Evolutionary conservation across 2,888 invertebrate genomes (phyloP).

Genomic region (Amiota mariae): DNA sequence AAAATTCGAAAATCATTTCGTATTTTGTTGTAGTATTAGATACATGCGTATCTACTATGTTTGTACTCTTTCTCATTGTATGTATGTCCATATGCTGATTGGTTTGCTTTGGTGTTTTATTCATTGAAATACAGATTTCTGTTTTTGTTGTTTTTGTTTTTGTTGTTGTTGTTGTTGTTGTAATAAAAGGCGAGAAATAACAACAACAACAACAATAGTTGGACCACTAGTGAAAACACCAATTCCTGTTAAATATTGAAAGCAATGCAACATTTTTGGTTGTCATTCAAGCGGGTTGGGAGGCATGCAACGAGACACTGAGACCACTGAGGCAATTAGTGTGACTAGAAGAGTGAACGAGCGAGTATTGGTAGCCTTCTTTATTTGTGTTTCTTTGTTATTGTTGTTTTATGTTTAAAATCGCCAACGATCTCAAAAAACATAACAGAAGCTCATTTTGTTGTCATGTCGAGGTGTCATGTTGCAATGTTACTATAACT

Average conservation of each 20-base stretch:
- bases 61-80: not conserved
- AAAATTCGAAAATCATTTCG: not conserved
- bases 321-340: too few species aligned
- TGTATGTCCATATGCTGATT: not conserved
- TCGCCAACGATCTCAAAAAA: conserved; percentile 49
- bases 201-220: conserved; percentile 4
- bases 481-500: conserved; percentile 58
- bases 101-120: not conserved
- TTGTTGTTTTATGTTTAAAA: conserved; percentile 41
- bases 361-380: too few species aligned
- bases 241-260: conserved; percentile 61
- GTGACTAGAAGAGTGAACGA: too few species aligned
- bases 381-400: conserved; percentile 14
- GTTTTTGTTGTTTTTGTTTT: too few species aligned
- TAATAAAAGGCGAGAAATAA: not conserved
- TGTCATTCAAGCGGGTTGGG: conserved; percentile 49
- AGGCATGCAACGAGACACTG: too few species aligned
- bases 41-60: too few species aligned
- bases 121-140: not conserved
- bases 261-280: conserved; percentile 49
- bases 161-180: not conserved
- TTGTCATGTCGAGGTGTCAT: conserved; percentile 67
- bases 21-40: too few species aligned
- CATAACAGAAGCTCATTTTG: conserved; percentile 67
- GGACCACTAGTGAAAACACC: not conserved